phyloP scores from a whole-genome alignment of 2,113 vertebrate genomes.

The Alexandromys fortis region DNA sequence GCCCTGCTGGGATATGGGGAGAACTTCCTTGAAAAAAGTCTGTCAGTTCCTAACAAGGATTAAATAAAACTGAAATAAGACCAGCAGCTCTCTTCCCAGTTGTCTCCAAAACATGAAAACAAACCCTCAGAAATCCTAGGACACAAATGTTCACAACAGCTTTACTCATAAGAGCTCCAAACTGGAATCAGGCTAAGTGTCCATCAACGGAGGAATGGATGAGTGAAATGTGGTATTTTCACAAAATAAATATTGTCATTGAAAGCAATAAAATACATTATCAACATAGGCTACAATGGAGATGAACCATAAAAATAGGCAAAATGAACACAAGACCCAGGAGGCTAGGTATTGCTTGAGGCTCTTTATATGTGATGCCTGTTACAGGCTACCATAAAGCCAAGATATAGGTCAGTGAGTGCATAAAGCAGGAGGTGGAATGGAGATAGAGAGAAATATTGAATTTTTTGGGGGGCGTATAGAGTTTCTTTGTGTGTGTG shows the following conservation, averaged over 20 bases:
- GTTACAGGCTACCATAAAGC: not conserved
- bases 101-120: not conserved
- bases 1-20: not conserved
- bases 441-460: not conserved
- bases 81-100: not conserved
- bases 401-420: not conserved
- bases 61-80: not conserved
- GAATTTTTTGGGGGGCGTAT: not conserved
- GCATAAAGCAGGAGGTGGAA: not conserved
- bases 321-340: not conserved
- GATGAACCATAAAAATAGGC: not conserved
- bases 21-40: not conserved
- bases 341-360: not conserved
- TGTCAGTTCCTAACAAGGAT: not conserved
- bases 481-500: not conserved
- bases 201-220: not conserved
- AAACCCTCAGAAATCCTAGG: not conserved
- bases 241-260: not conserved
- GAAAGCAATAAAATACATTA: not conserved
- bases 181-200: not conserved
- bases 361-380: not conserved
- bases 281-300: not conserved
- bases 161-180: not conserved
- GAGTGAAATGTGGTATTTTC: not conserved
- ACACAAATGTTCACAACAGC: not conserved